Base-by-base conservation (phyloP, 2,797 vertebrate genomes). In the Sphenopsis melanotis region DNA sequence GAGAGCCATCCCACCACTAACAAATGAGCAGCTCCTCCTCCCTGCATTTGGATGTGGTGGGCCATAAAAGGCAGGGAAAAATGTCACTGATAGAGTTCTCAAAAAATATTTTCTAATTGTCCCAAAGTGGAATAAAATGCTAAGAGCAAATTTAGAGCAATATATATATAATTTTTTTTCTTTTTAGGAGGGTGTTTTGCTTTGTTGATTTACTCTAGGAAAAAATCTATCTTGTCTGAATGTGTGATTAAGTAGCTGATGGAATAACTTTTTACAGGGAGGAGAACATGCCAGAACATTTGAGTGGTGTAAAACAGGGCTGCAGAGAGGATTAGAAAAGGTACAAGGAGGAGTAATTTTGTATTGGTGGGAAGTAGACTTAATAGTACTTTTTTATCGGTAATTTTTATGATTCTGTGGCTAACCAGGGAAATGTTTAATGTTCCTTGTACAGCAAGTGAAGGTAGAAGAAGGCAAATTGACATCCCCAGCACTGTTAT, bases 391-490 rank as follows among this genome's bases (percentile, higher is more conserved):
- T 88, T 85, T 94, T 96, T 94, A 90, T 86, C 77, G 82, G 74
- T 90, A 95, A 87, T 95, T 94, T 91, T 94, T 96, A 87, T 80
- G 83, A 84, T 95, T 95, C 91, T 95, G 13, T 93, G 59, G 37
- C 90, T 93, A 88, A 83, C 91, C 34, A 39, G 90, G 93, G 93
- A 90, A 79, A 91, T 75, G 88, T 76, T 94, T 95, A 96, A 96
- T 92, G 94, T 93, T 90, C 91, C 88, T 94, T 85, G 71, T 82
- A 88, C 70, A 90, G 90, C 63, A 69, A 86, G 66, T 87, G 88
- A 90, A 88, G 86, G 85, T 50, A 79, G 81, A 61, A 95, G 74
- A 44, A 81, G 55, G 70, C 84, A 95, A 93, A 96, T 65, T 96
- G 95, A 95, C 96, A 89, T 87, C 79, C 83, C 70, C 91, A 82